Percentiles rank a stretch among this genome's conserved stretches.
phyloP scores from a whole-genome alignment of 2,113 vertebrate genomes.

The Butorides virescens region DNA sequence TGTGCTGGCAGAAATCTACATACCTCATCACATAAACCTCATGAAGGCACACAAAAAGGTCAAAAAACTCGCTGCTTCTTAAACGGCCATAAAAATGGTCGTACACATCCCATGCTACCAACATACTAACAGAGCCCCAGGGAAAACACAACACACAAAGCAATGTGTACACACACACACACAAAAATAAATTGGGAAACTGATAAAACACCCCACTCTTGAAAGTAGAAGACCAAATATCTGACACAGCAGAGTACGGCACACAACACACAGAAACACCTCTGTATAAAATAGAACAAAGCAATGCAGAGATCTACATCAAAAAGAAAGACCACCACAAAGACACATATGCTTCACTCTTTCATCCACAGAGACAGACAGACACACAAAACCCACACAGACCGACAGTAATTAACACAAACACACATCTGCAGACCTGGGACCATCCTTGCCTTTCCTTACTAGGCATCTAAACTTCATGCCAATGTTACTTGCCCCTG shows the following conservation, averaged over 20 bases:
- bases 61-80: neutral
- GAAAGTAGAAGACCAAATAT: neutral
- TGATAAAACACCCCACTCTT: neutral
- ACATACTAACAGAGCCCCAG: neutral
- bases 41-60: neutral
- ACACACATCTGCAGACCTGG: neutral
- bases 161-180: no score
- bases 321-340: slow-evolving; percentile 52
- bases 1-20: slow-evolving; percentile 4
- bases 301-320: slow-evolving; percentile 18
- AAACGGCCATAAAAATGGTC: neutral
- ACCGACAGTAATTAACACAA: neutral
- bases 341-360: slow-evolving; percentile 32
- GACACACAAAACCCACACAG: neutral
- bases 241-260: neutral
- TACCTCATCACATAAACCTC: slow-evolving; percentile 29
- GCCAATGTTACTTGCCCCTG: slow-evolving; percentile 22
- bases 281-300: slow-evolving; percentile 29
- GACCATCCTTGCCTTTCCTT: neutral
- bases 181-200: neutral
- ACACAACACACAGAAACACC: neutral
- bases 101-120: neutral
- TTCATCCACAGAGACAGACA: slow-evolving; percentile 16
- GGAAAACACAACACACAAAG: neutral
- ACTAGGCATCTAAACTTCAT: slow-evolving; percentile 11